Conservation (phyloP, 2,888 invertebrate species). For the Pharmacophagus antenor region DNA sequence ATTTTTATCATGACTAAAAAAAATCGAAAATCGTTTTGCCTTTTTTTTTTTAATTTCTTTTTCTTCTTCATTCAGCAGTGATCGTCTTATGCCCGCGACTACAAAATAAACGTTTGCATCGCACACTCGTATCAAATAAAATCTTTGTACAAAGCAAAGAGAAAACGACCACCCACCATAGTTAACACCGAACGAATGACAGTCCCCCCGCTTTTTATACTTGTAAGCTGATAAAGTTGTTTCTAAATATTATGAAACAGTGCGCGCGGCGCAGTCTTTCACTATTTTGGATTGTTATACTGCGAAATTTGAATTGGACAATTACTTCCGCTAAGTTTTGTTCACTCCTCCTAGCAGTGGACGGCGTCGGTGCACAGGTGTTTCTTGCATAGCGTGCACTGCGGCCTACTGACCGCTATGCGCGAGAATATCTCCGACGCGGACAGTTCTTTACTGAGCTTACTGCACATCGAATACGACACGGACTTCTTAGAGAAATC, state of each 20-base stretch:
- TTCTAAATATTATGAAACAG: constrained; percentile 24
- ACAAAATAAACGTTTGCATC: neutral
- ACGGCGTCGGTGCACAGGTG: constrained; percentile 67
- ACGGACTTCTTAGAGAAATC: constrained; percentile 74
- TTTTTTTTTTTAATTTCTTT: too few species aligned
- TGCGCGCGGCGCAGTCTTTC: constrained; percentile 18
- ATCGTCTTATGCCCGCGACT: constrained; percentile 7
- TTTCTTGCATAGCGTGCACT: constrained; percentile 69
- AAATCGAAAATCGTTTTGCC: too few species aligned
- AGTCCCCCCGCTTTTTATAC: constrained; percentile 6
- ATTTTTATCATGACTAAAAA: neutral
- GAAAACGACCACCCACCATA: constrained; percentile 8
- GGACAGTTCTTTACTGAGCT: constrained; percentile 69
- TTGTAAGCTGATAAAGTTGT: constrained; percentile 21
- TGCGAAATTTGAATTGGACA: constrained; percentile 9
- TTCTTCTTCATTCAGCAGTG: too few species aligned
- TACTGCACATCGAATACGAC: constrained; percentile 71
- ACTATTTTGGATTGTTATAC: constrained; percentile 14
- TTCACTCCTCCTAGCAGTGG: constrained; percentile 49
- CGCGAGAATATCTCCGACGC: constrained; percentile 73
- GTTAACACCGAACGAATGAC: constrained; percentile 20
- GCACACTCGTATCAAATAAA: constrained; percentile 11
- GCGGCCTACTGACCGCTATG: constrained; percentile 64
- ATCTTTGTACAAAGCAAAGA: constrained; percentile 27
- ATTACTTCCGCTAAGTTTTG: constrained; percentile 11